Base-by-base conservation (phyloP, 2,797 vertebrate genomes). In the Sarcoramphus papa region DNA sequence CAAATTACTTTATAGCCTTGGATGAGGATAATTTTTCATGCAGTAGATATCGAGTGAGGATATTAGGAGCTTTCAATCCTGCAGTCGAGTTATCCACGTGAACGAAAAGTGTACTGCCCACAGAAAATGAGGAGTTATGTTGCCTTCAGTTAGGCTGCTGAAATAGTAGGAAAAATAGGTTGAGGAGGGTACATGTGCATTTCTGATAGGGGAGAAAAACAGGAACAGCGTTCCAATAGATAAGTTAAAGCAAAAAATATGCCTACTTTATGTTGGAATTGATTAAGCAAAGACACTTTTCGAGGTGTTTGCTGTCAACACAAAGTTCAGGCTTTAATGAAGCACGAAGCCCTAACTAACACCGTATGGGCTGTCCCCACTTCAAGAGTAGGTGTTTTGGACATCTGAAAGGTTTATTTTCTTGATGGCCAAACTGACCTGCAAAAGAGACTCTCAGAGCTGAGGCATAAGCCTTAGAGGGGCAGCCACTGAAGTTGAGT, bases 1-100 rank as follows among this genome's bases (percentile, higher is more conserved):
- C 40, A 96, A 93, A 95, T 90, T 93, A 67, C 56, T 94, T 89
- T 91, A 94, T 70, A 94, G 67, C 63, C 83, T 89, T 81, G 74
- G 59, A 90, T 86, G 59, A 77, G 51, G 60, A 90, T 76, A 90
- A 95, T 90, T 95, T 95, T 94, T 96, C 85, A 88, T 74, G 63
- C 40, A 85, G n/a, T 90, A 43, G 77, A 45, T 95, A 82, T 28
- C 23, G 33, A 85, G 65, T 85, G 67, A 82, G 45, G 75, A 67
- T 92, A 80, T 95, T 88, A 92, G 35, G 40, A 90, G 65, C 69
- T 84, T 86, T 94, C 92, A 94, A 6, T 78, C 45, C 79, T 88
- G 45, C 54, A 90, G 65, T 31, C 0, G 5, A 72, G 40, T 65
- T 92, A 86, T 53, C 63, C 69, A 30, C 0, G 0, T 43, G 68